A percentile compares a stretch with the other conserved stretches of the same genome.
Conservation (phyloP, 2,113 vertebrate genomes). For the Carettochelys insculpta region DNA sequence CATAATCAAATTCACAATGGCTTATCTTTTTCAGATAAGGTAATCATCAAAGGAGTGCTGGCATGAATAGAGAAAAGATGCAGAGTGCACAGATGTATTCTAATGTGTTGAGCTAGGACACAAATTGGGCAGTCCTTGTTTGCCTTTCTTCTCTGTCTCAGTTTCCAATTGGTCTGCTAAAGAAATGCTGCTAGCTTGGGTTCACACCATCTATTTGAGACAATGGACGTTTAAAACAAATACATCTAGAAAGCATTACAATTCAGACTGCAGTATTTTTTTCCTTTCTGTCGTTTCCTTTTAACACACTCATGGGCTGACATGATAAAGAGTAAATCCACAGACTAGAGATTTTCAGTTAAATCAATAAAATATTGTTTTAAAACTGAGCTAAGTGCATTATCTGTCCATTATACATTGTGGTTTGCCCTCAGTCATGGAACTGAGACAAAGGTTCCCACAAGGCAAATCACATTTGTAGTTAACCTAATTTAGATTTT, state of each 20-base stretch:
- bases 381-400: constrained; percentile 53
- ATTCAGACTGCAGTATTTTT: not conserved
- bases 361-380: constrained; percentile 60
- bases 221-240: not conserved
- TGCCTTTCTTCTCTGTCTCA: constrained; percentile 36
- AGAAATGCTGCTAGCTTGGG: not conserved
- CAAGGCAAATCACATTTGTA: constrained; percentile 29
- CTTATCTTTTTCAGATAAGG: constrained; percentile 57
- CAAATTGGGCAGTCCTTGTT: constrained; percentile 50
- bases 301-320: constrained; percentile 4
- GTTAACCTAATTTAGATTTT: constrained; percentile 11
- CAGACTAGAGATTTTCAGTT: constrained; percentile 39
- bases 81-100: constrained; percentile 55
- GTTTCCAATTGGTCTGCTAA: constrained; percentile 16
- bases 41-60: constrained; percentile 41
- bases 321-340: constrained; percentile 16
- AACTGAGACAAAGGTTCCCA: constrained; percentile 42
- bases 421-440: constrained; percentile 45
- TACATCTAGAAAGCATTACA: constrained; percentile 21
- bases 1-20: constrained; percentile 46
- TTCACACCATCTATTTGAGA: not conserved
- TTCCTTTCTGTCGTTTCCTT: not conserved
- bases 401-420: constrained; percentile 38
- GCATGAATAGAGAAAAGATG: constrained; percentile 61
- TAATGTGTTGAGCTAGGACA: constrained; percentile 57